These are phyloP conservation scores for Pygocentrus nattereri DNA, from an alignment of 2,797 vertebrate genomes.

Conservation along the genomic window DNA sequence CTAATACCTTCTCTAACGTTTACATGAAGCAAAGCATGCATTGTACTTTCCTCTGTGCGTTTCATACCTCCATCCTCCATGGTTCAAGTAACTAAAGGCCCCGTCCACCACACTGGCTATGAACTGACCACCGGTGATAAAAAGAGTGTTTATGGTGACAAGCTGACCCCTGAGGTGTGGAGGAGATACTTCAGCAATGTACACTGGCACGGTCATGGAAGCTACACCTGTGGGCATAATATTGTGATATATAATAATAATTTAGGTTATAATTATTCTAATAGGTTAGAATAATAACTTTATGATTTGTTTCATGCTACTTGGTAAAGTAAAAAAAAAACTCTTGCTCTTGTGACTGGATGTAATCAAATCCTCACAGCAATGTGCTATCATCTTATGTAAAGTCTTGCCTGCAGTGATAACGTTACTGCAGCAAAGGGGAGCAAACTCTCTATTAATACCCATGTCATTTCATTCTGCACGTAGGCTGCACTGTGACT, in stretches of 20 bases:
- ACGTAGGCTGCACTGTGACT: neutral
- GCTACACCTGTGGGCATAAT: conserved; percentile 79
- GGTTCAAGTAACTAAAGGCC: conserved; percentile 89
- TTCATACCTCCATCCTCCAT: conserved; percentile 91
- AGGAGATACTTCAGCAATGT: conserved; percentile 95
- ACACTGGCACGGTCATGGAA: conserved; percentile 97
- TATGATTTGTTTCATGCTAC: no score
- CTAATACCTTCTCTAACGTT: neutral
- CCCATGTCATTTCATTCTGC: neutral
- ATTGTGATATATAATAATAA: neutral
- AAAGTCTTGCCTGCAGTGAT: neutral
- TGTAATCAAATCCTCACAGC: neutral
- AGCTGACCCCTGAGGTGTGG: conserved; percentile 90
- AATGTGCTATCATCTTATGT: neutral
- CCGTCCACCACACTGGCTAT: conserved; percentile 92
- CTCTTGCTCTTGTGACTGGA: neutral
- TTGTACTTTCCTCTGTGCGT: neutral
- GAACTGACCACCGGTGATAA: conserved; percentile 97
- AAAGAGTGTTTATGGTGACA: conserved; percentile 93
- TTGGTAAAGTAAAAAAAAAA: no score
- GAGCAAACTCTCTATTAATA: neutral
- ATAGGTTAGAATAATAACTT: no score
- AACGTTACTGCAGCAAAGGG: neutral
- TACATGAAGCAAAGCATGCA: neutral
- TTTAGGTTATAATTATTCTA: no score